These are phyloP conservation scores for Ptilorrhoa leucosticta DNA, from an alignment of 2,113 vertebrate genomes.

Conservation along the genomic window DNA sequence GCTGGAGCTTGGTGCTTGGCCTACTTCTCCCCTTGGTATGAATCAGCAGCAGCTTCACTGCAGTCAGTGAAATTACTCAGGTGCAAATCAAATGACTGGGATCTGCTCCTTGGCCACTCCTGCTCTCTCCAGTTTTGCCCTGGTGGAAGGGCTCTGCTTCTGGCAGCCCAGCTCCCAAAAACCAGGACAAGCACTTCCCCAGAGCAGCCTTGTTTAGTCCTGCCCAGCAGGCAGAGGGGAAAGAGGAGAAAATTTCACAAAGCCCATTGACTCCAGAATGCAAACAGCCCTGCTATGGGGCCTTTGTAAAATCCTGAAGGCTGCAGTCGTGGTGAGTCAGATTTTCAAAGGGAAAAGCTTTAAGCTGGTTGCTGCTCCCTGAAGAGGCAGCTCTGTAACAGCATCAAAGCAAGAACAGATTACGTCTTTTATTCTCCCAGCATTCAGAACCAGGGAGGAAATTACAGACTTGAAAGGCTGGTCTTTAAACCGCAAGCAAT, in stretches of 20 bases:
- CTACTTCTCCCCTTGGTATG: background rate
- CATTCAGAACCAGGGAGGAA: constrained; percentile 26
- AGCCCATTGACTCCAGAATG: background rate
- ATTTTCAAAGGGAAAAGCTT: constrained; percentile 27
- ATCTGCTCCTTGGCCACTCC: background rate
- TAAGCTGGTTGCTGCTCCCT: constrained; percentile 8
- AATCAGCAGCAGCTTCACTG: background rate
- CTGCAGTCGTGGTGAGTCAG: background rate
- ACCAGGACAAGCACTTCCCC: background rate
- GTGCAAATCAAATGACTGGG: background rate
- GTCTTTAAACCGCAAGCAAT: background rate
- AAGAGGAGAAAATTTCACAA: background rate
- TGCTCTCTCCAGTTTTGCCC: background rate
- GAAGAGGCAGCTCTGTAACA: constrained; percentile 23
- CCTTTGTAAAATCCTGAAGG: background rate
- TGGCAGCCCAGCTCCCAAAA: background rate
- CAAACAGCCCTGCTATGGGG: background rate
- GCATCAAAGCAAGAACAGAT: constrained; percentile 39
- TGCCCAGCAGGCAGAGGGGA: background rate
- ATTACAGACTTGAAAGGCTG: constrained; percentile 18
- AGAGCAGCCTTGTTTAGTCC: background rate
- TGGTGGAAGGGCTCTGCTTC: background rate
- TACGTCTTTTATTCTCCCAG: background rate
- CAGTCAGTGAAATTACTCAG: background rate
- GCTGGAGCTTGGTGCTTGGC: background rate